These are phyloP conservation scores for Chelmon rostratus DNA, from an alignment of 2,797 vertebrate species.

Conservation along the genomic window DNA sequence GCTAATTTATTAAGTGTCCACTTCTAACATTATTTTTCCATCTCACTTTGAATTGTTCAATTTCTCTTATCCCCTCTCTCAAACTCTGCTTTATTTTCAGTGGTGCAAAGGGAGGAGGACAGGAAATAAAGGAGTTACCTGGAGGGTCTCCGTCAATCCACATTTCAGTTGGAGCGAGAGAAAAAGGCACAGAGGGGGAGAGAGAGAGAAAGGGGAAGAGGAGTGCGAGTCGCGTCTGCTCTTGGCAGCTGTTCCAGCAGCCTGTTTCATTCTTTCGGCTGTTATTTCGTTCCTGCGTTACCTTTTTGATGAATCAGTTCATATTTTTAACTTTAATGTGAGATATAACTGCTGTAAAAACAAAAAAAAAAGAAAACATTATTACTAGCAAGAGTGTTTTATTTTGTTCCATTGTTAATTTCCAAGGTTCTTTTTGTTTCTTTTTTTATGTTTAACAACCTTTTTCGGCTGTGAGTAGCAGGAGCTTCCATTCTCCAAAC, in stretches of 20 bases:
- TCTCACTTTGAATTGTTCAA: conserved; percentile 4
- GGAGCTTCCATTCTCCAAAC: conserved; percentile 82
- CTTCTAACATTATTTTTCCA: neutral
- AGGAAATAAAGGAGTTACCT: conserved; percentile 83
- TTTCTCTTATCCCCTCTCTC: conserved; percentile 36
- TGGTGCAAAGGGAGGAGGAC: conserved; percentile 79
- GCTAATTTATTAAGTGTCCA: conserved; percentile 36
- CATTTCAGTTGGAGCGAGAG: conserved; percentile 81
- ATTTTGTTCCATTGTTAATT: conserved; percentile 77
- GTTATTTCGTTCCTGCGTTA: conserved; percentile 71
- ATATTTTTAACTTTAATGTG: conserved; percentile 84
- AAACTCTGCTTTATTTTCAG: conserved; percentile 52
- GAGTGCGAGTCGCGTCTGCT: conserved; percentile 80
- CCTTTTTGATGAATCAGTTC: conserved; percentile 73
- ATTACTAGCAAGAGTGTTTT: conserved; percentile 76
- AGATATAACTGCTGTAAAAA: conserved; percentile 82
- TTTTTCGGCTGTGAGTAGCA: conserved; percentile 83
- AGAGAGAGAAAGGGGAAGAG: conserved; percentile 68
- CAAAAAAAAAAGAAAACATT: conserved; percentile 55
- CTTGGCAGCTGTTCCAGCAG: conserved; percentile 85
- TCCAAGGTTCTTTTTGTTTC: conserved; percentile 72
- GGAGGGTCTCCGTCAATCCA: conserved; percentile 83
- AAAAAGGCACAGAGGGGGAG: conserved; percentile 66
- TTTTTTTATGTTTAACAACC: conserved; percentile 77
- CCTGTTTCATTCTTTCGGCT: conserved; percentile 72